Conservation (phyloP, 2,888 invertebrate species). For the Leptopterna dolabrata region DNA sequence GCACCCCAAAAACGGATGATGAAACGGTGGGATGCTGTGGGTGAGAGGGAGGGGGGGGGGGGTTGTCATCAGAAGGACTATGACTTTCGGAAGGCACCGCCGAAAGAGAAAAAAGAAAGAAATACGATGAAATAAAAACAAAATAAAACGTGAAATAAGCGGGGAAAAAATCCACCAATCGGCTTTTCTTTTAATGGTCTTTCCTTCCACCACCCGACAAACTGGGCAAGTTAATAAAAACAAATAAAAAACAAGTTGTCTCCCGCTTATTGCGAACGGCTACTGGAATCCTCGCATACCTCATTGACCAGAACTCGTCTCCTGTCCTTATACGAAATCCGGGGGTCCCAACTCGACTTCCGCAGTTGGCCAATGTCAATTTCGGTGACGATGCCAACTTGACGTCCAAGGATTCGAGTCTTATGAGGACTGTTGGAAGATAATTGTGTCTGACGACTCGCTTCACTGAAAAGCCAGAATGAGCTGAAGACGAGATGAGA, state of each 20-base stretch:
- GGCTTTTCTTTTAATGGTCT: constrained; percentile 28
- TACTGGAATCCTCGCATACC: constrained; percentile 17
- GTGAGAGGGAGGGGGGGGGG: no score
- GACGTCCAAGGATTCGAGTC: no score
- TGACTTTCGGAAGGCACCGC: not conserved
- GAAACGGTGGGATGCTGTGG: not conserved
- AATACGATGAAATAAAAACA: not conserved
- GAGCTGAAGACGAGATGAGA: no score
- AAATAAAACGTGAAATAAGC: not conserved
- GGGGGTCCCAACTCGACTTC: not conserved
- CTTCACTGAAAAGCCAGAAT: no score
- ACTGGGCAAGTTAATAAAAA: not conserved
- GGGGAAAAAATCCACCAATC: constrained; percentile 9
- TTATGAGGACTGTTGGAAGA: no score
- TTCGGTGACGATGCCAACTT: no score
- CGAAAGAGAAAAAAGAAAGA: not conserved
- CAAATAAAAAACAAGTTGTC: not conserved
- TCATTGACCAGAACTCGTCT: not conserved
- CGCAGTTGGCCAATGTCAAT: not conserved
- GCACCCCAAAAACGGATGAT: not conserved
- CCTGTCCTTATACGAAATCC: not conserved
- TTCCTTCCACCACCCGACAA: not conserved
- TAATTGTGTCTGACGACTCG: no score
- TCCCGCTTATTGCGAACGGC: constrained; percentile 4
- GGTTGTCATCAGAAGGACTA: not conserved